Evolutionary conservation across 2,113 vertebrate species (phyloP).

Genomic region (Aegithalos caudatus): DNA sequence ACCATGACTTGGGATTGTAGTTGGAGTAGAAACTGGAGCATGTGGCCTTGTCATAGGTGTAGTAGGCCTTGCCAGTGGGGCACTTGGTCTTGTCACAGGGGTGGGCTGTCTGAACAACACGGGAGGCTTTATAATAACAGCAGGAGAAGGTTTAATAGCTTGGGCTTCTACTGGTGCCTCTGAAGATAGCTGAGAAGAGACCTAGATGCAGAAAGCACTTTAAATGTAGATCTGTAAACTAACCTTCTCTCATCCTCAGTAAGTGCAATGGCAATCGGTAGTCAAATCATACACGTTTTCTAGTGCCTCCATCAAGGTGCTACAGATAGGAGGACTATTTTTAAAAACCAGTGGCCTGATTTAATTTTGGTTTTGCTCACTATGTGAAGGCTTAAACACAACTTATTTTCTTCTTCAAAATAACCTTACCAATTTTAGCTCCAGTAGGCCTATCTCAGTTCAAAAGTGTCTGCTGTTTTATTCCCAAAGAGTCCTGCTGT

Average conservation of each 20-base stretch:
- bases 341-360: not conserved
- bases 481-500: not conserved
- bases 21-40: slow-evolving; percentile 64
- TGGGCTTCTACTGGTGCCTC: slow-evolving; percentile 59
- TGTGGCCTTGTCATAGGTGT: slow-evolving; percentile 68
- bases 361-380: not conserved
- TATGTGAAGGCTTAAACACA: not conserved
- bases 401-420: not conserved
- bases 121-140: slow-evolving; percentile 76
- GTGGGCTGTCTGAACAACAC: slow-evolving; percentile 74
- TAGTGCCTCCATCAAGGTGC: not conserved
- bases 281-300: not conserved
- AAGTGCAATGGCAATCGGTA: not conserved
- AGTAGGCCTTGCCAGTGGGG: slow-evolving; percentile 68
- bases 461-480: not conserved
- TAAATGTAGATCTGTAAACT: slow-evolving; percentile 44
- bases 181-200: slow-evolving; percentile 57
- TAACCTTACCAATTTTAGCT: slow-evolving; percentile 16
- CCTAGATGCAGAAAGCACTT: slow-evolving; percentile 60
- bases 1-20: slow-evolving; percentile 64
- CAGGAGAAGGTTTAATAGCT: slow-evolving; percentile 62
- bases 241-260: slow-evolving; percentile 37
- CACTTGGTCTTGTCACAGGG: slow-evolving; percentile 71
- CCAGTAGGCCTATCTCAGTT: not conserved
- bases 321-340: not conserved